Base-by-base conservation (phyloP, 2,888 invertebrate species). In the Dendrolimus pini region DNA sequence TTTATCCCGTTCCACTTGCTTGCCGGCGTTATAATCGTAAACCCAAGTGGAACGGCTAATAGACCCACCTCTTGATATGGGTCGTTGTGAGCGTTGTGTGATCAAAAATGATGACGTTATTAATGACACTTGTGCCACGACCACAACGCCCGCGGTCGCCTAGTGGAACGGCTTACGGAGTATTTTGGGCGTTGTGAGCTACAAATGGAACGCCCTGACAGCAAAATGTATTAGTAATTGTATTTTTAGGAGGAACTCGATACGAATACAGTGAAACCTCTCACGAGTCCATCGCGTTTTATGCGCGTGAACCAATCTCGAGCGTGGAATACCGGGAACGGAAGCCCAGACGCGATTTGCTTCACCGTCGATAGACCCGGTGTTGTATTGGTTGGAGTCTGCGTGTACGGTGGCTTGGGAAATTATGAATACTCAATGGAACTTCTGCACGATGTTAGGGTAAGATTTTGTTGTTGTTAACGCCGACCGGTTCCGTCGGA, bases 271-370 rank as follows among this genome's bases (percentile, higher is more conserved):
- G 92, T 96, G 55, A 95, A 96, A 52, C 91, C 97, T 66, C 94
- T 97, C 64, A 93, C 95, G 54, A 98, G 98, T 0, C 97, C 97
- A 0, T 96, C 96, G 52, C 93, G 99, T 41, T 99, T 99, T 82
- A 96, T 97, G 54, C 94, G 97, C 55, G 95, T 96, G 54, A 98
- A 98, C 80, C 94, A 96, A 66, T 95, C 95, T 56, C 94, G 97
- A 54, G 96, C 96, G 0, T 99, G 99, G 99, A 98, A 99, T 80
- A 98, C 98, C 0, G 98, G 98, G 6, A 98, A 97, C 80, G 98
- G 98, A 42, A 97, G 97, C 9, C 97, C 98, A 0, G 99, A 99
- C 86, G 98, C 98, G 0, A 96, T 99, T 71, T 97, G 97, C 72
- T 98, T 99, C 76, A 95, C 95, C 52, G 98, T 99, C 9, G 98